Percentiles rank a stretch among this genome's conserved stretches.
Conservation (phyloP, 2,797 vertebrate genomes). For the Sebastes reedi region DNA sequence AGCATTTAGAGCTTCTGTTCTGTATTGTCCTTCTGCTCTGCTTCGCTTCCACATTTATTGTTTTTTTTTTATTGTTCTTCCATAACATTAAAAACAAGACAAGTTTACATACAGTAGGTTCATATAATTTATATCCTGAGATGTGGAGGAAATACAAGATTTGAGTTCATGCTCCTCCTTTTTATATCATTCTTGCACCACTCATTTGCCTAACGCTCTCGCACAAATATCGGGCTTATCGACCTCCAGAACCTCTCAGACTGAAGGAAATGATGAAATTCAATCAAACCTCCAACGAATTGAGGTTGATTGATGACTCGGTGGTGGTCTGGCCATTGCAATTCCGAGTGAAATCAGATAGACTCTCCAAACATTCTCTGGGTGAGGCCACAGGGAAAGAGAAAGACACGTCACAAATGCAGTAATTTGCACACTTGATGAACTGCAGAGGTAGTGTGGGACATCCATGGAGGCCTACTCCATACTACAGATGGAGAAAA, state of each 20-base stretch:
- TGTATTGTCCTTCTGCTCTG: neutral
- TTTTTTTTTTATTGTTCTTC: constrained; percentile 13
- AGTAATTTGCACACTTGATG: constrained; percentile 60
- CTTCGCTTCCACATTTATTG: constrained; percentile 9
- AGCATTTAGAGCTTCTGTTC: constrained; percentile 4
- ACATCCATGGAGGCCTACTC: constrained; percentile 16
- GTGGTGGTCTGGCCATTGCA: constrained; percentile 67
- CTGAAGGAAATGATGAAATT: constrained; percentile 68
- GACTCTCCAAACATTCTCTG: constrained; percentile 38
- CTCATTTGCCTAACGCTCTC: constrained; percentile 60
- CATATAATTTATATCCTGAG: constrained; percentile 15
- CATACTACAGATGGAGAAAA: constrained; percentile 30
- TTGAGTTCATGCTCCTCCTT: constrained; percentile 27
- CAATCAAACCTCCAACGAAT: constrained; percentile 66
- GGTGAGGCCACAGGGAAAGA: constrained; percentile 36
- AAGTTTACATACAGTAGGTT: constrained; percentile 1
- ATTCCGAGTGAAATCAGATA: constrained; percentile 75
- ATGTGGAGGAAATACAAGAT: constrained; percentile 17
- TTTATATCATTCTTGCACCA: constrained; percentile 42
- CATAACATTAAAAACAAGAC: constrained; percentile 9
- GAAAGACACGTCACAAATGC: constrained; percentile 37
- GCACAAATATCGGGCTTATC: constrained; percentile 51
- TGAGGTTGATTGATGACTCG: constrained; percentile 73
- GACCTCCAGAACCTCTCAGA: constrained; percentile 55
- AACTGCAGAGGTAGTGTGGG: constrained; percentile 52